Percentiles rank a stretch among this genome's conserved stretches.
phyloP scores from a whole-genome alignment of 1,140 invertebrate species.

The Macrosteles quadrilineatus region DNA sequence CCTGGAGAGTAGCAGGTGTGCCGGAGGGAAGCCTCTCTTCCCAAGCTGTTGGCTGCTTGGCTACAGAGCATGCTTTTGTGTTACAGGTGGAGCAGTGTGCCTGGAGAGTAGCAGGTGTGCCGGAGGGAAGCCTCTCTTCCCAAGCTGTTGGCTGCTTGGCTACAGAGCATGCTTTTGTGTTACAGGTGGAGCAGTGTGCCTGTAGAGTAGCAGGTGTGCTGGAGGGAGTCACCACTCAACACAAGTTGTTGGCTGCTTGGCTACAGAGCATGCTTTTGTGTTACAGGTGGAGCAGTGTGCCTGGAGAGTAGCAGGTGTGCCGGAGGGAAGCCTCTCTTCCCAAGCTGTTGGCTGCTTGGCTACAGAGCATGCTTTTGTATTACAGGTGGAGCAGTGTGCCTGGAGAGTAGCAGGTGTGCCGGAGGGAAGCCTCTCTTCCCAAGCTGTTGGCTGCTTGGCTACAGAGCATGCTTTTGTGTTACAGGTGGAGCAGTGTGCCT shows the following conservation, averaged over 20 bases:
- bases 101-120: constrained; percentile 37
- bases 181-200: constrained; percentile 56
- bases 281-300: constrained; percentile 55
- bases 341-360: constrained; percentile 82
- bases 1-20: constrained; percentile 37
- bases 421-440: constrained; percentile 69
- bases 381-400: constrained; percentile 54
- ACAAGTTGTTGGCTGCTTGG: constrained; percentile 85
- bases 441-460: constrained; percentile 86
- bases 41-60: constrained; percentile 84
- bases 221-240: constrained; percentile 68
- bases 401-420: constrained; percentile 38
- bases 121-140: constrained; percentile 70
- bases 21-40: constrained; percentile 67
- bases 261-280: too few relatives aligned
- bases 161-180: constrained; percentile 79
- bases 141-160: constrained; percentile 82
- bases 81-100: constrained; percentile 55
- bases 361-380: constrained; percentile 79
- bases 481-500: constrained; percentile 55
- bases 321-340: constrained; percentile 70
- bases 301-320: constrained; percentile 37
- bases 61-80: constrained; percentile 77
- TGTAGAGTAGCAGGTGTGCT: constrained; percentile 38
- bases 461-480: constrained; percentile 62